These are phyloP conservation scores for Ceratoteleas bidentatus DNA, from an alignment of 1,140 invertebrate species.

Conservation along the genomic window DNA sequence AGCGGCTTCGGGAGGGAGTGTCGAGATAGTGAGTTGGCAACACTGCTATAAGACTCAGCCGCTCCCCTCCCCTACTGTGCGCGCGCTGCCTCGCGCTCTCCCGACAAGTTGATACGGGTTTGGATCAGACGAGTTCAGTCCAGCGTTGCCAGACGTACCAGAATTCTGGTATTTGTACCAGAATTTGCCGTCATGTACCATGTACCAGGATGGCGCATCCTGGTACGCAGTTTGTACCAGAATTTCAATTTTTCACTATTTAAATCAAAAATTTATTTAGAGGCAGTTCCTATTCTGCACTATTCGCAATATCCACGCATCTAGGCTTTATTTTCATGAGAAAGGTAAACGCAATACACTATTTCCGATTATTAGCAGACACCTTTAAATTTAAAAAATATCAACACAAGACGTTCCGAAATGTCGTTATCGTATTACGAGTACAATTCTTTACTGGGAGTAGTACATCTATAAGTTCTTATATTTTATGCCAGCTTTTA, in stretches of 20 bases:
- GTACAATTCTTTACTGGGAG: not conserved
- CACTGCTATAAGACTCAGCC: not conserved
- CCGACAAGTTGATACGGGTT: too few species aligned
- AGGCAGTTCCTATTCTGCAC: not conserved
- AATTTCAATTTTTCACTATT: not conserved
- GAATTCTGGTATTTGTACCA: too few species aligned
- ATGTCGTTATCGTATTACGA: not conserved
- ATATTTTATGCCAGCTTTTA: not conserved
- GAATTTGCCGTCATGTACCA: too few species aligned
- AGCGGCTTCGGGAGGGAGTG: not conserved
- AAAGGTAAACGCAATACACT: too few species aligned
- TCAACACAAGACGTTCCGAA: not conserved
- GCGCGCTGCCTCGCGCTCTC: not conserved
- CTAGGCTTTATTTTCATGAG: too few species aligned
- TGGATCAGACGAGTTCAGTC: too few species aligned
- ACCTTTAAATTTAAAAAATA: not conserved
- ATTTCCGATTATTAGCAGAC: not conserved
- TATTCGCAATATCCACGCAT: not conserved
- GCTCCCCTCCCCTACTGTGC: not conserved
- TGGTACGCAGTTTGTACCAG: conserved; percentile 1
- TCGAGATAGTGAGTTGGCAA: not conserved
- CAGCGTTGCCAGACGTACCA: too few species aligned
- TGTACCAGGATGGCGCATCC: not conserved
- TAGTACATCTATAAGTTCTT: not conserved
- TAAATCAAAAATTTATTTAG: not conserved